Evolutionary conservation across 2,888 invertebrate species (phyloP), one percentile per base, ranked within the genome.

Genomic region (Suillia variegata): DNA sequence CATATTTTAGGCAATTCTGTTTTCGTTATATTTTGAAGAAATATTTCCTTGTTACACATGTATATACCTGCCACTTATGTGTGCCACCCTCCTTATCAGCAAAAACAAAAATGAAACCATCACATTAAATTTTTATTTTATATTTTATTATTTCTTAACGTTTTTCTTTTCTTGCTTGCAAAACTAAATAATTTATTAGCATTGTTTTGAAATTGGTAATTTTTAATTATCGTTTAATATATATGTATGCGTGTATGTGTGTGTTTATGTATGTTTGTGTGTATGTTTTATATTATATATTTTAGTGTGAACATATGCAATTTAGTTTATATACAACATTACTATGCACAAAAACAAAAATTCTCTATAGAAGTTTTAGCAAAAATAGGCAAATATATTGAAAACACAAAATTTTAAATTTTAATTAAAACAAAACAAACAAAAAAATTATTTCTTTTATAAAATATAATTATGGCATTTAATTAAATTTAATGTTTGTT

Each of bases 171-270:
- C n/a, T 68, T 72, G 67, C 68, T 68, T 70, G 75, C 68, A 74
- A 75, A 73, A 75, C 71, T 71, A 70, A 69, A 68, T 71, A 73
- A 69, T 70, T 73, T 52, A 60, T 61, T 59, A 57, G 70, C 73
- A 65, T 61, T 61, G 26, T 13, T 54, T 61, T 58, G 52, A 59
- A 54, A 57, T 57, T 21, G 33, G 53, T 55, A 26, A 8, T 58
- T 52, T 47, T 50, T 49, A 59, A 24, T 54, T 64, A 52, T 60
- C 67, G 50, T 51, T 52, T 61, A 26, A 10, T 26, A 10, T 26
- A 26, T 26, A 63, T 63, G 65, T 68, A 64, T 74, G 69, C 63
- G 53, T 71, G 74, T 70, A 68, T 73, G 73, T 65, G 26, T 26
- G 10, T 6, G 6, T 6, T 52, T 75, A 65, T 67, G 71, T 70